phyloP scores from a whole-genome alignment of 2,888 invertebrate genomes.

The Drosophila longiperda region DNA sequence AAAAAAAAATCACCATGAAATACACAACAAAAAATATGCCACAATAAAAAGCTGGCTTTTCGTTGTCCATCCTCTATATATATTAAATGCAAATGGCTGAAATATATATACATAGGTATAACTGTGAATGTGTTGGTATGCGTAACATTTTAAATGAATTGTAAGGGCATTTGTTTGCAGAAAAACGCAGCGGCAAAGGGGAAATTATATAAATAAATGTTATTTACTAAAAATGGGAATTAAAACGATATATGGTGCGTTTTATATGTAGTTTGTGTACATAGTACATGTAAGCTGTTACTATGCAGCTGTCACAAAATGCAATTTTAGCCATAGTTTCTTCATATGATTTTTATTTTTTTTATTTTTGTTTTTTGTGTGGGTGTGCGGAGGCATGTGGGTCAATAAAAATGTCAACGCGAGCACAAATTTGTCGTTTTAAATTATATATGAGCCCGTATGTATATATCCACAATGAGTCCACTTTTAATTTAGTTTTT shows the following conservation, averaged over 20 bases:
- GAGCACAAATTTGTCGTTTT: conserved; percentile 59
- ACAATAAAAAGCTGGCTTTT: conserved; percentile 64
- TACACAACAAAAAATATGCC: conserved; percentile 61
- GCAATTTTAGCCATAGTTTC: conserved; percentile 63
- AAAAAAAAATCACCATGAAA: conserved; percentile 53
- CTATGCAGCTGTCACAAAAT: conserved; percentile 56
- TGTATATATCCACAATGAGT: conserved; percentile 38
- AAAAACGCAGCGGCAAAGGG: conserved; percentile 58
- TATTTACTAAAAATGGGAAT: conserved; percentile 59
- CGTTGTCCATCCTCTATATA: conserved; percentile 45
- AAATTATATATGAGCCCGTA: conserved; percentile 59
- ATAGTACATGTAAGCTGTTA: conserved; percentile 25
- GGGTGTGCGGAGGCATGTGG: conserved; percentile 29
- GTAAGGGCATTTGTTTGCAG: conserved; percentile 68
- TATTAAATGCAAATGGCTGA: conserved; percentile 48
- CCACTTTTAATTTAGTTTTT: conserved; percentile 37
- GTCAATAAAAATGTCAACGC: conserved; percentile 73
- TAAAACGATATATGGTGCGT: conserved; percentile 40
- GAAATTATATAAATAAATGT: conserved; percentile 73
- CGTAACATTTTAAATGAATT: conserved; percentile 75
- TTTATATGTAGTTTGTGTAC: conserved; percentile 12
- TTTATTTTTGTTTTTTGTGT: conserved; percentile 17
- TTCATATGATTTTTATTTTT: conserved; percentile 12
- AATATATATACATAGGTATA: conserved; percentile 21
- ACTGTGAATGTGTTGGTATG: conserved; percentile 18